These are phyloP conservation scores for Apamea anceps DNA, from an alignment of 2,888 invertebrate genomes.

Conservation along the genomic window DNA sequence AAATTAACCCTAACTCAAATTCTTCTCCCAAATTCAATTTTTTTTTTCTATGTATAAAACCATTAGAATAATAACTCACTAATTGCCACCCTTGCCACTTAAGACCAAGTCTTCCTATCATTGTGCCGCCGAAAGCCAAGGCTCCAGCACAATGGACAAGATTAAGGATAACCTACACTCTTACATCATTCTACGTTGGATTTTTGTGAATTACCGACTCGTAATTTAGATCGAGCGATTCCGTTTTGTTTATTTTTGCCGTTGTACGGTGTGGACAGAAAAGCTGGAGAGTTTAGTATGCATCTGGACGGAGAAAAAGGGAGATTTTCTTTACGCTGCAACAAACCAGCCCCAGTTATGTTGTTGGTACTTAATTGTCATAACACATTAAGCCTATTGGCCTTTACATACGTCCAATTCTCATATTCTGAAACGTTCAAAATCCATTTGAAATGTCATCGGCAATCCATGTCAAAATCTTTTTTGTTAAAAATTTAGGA, in stretches of 20 bases:
- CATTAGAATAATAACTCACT: background rate
- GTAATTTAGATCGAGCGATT: conserved; percentile 37
- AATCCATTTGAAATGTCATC: no score
- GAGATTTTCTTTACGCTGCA: no score
- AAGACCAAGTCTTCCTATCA: conserved; percentile 51
- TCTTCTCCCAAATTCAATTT: background rate
- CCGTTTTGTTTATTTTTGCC: conserved; percentile 31
- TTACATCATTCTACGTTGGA: conserved; percentile 52
- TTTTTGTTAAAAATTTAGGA: no score
- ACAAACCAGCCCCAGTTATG: no score
- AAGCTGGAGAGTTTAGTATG: background rate
- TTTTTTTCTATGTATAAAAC: background rate
- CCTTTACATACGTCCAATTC: no score
- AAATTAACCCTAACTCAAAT: no score
- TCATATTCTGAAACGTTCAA: no score
- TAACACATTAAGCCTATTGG: no score
- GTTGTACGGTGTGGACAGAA: no score
- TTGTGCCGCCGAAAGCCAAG: conserved; percentile 58
- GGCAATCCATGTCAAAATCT: no score
- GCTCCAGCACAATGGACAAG: conserved; percentile 52
- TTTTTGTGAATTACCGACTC: conserved; percentile 35
- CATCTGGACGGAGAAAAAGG: background rate
- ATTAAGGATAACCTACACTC: conserved; percentile 45
- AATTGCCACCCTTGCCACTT: conserved; percentile 36
- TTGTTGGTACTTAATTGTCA: no score